Conservation (phyloP, 1,140 invertebrate genomes). For the Popillia japonica region DNA sequence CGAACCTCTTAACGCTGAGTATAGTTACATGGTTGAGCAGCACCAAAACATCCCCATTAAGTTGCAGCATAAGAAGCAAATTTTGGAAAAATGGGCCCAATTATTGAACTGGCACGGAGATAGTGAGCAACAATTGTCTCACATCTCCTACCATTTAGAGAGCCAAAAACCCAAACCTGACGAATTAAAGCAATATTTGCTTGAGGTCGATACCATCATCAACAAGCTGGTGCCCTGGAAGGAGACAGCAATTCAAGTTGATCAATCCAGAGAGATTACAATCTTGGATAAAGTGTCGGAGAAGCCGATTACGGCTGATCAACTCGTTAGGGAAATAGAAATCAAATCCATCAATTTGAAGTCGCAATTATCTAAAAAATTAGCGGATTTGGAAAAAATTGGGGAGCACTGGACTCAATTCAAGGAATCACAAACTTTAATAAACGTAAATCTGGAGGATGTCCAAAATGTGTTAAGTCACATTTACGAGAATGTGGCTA, state of each 20-base stretch:
- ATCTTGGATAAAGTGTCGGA: slow-evolving; percentile 74
- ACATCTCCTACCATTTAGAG: slow-evolving; percentile 81
- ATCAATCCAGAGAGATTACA: slow-evolving; percentile 64
- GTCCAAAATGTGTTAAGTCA: slow-evolving; percentile 65
- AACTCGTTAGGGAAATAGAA: slow-evolving; percentile 76
- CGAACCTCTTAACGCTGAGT: slow-evolving; percentile 75
- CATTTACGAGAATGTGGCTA: slow-evolving; percentile 63
- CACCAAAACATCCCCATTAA: slow-evolving; percentile 81
- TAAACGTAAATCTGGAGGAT: slow-evolving; percentile 69
- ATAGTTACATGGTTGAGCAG: slow-evolving; percentile 75
- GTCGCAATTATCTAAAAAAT: slow-evolving; percentile 70
- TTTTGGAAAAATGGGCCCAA: slow-evolving; percentile 84
- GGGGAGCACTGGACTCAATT: slow-evolving; percentile 75
- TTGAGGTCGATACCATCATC: slow-evolving; percentile 73
- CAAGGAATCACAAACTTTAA: slow-evolving; percentile 70
- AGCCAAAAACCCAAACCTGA: slow-evolving; percentile 71
- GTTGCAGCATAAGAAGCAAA: slow-evolving; percentile 75
- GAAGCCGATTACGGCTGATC: slow-evolving; percentile 72
- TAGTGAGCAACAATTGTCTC: slow-evolving; percentile 79
- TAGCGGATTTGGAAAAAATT: slow-evolving; percentile 73
- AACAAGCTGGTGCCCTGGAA: slow-evolving; percentile 75
- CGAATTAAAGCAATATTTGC: slow-evolving; percentile 71
- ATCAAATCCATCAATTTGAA: slow-evolving; percentile 71
- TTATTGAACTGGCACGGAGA: slow-evolving; percentile 83
- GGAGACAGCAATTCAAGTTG: slow-evolving; percentile 71